These are phyloP conservation scores for Eulemur albifrons DNA, from an alignment of 2,797 vertebrate species.

Conservation along the genomic window DNA sequence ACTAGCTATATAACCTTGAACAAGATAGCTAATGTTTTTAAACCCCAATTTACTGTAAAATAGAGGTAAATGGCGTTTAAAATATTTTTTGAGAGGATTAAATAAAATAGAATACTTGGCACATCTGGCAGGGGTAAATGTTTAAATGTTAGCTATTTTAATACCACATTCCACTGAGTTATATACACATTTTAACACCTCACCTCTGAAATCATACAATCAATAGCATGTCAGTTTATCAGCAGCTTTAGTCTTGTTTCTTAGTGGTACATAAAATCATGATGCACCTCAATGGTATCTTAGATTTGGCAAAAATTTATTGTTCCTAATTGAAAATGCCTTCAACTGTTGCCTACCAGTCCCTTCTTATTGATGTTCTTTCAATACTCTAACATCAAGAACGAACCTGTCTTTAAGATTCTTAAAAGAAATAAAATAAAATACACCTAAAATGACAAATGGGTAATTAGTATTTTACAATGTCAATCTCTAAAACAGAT, in stretches of 20 bases:
- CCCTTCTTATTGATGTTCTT: background rate
- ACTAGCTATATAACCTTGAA: background rate
- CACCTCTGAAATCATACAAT: background rate
- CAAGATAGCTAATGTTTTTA: background rate
- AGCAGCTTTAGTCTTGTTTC: background rate
- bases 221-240: background rate
- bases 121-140: background rate
- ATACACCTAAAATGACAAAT: background rate
- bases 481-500: background rate
- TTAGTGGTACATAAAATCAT: background rate
- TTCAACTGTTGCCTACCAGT: background rate
- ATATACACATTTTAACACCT: background rate
- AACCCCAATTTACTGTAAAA: slow-evolving; percentile 28
- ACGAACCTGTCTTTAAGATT: background rate
- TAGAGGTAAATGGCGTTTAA: background rate
- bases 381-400: slow-evolving; percentile 10
- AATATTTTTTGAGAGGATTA: background rate
- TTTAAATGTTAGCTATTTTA: background rate
- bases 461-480: background rate
- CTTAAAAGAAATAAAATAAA: background rate
- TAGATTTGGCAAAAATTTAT: background rate
- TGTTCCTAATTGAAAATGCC: background rate
- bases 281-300: background rate
- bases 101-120: background rate
- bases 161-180: background rate